Conservation (phyloP, 2,113 vertebrate genomes). For the Ibidorhyncha struthersii region DNA sequence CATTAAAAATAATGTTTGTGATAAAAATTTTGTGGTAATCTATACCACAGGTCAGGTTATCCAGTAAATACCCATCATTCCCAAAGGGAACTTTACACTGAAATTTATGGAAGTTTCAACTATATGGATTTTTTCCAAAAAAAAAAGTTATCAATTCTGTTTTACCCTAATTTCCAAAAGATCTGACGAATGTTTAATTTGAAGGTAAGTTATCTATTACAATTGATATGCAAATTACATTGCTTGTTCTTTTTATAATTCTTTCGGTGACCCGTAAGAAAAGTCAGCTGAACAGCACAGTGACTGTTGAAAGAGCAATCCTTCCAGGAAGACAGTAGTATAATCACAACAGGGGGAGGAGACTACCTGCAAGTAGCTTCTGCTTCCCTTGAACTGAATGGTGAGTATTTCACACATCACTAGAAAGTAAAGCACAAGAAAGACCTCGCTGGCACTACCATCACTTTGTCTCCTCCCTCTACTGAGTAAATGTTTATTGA, state of each 20-base stretch:
- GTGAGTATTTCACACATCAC: neutral
- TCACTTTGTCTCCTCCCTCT: neutral
- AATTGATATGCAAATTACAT: neutral
- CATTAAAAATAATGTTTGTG: neutral
- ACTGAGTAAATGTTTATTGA: neutral
- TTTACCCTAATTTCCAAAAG: neutral
- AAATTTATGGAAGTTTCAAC: neutral
- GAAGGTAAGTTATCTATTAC: neutral
- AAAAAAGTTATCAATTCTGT: neutral
- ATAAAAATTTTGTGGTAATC: neutral
- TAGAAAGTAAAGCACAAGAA: neutral
- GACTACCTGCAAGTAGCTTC: neutral
- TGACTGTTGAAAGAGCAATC: neutral
- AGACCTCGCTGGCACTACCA: fast-evolving
- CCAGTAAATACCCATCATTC: neutral
- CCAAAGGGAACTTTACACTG: neutral
- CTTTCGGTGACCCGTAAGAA: neutral
- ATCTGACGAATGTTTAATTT: neutral
- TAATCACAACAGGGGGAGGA: neutral
- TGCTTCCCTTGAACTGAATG: neutral
- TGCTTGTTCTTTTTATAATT: neutral
- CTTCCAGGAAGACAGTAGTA: neutral
- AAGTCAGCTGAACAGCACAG: neutral
- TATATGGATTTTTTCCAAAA: neutral
- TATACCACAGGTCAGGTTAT: neutral